Evolutionary conservation across 2,797 vertebrate species (phyloP).

Genomic region (Delichon dasypus): DNA sequence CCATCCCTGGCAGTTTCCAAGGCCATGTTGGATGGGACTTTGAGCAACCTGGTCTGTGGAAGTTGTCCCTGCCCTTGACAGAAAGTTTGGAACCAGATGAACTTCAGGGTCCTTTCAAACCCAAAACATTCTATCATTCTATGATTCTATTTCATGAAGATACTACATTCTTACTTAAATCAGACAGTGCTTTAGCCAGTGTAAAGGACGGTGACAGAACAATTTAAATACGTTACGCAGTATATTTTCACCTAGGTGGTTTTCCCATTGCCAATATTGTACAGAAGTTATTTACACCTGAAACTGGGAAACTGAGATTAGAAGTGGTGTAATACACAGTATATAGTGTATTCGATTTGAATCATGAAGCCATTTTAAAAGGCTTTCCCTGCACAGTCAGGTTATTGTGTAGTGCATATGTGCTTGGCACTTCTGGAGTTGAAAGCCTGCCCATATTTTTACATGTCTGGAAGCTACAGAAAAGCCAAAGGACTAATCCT

Average conservation of each 20-base stretch:
- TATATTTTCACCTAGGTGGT: not conserved
- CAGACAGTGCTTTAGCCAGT: not conserved
- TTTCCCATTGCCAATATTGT: not conserved
- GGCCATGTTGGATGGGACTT: not conserved
- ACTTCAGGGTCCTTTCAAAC: not conserved
- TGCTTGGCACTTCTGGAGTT: not conserved
- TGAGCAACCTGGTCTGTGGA: not conserved
- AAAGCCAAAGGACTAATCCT: not conserved
- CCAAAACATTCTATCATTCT: not conserved
- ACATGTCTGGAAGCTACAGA: not conserved
- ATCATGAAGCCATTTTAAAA: not conserved
- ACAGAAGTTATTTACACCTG: not conserved
- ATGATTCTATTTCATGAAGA: not conserved
- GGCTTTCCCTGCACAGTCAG: not conserved
- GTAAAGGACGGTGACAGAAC: not conserved
- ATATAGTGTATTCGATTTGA: rapidly evolving
- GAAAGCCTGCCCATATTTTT: not conserved
- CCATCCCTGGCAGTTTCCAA: not conserved
- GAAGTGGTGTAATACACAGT: not conserved
- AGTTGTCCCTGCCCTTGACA: not conserved
- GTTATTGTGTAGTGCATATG: not conserved
- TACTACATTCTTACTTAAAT: not conserved
- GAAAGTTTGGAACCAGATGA: not conserved
- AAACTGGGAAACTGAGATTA: not conserved
- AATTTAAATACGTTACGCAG: not conserved